Evolutionary conservation across 2,888 invertebrate genomes (phyloP), one percentile per base, ranked within the genome.

Genomic region (Harpalus rubripes): DNA sequence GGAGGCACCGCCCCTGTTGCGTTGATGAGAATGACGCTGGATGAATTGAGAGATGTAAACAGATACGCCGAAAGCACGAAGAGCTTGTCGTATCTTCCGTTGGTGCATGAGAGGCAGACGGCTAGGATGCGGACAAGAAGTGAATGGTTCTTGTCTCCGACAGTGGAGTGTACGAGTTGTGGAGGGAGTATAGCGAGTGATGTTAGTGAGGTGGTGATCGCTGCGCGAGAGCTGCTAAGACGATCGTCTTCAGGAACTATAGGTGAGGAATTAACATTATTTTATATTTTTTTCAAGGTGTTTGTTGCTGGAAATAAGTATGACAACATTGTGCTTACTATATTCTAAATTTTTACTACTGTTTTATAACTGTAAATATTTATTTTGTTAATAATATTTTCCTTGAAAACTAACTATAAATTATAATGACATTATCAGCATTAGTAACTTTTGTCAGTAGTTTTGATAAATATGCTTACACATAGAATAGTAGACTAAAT

Each of bases 121-220:
- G 97, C 97, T 91, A 94, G 99, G 88, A 98, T 99, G 97, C 95
- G 97, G 91, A 98, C 98, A 87, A 95, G 99, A 88, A 98, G 98
- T 86, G 98, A 99, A 93, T 99, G 99, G 99, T 99, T 98, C 93
- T 94, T 97, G 91, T 95, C 95, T 89, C 95, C 95, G 85, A 93
- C 94, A 12, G 92, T 92, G 86, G 91, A 91, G 85, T 91, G 91
- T 87, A 88, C 90, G 22, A 91, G 91, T 87, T 91, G 91, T 85
- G 91, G 91, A 4, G 91, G 91, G 56, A 91, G 91, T 10, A 87
- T 91, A 86, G 90, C 90, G 81, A 89, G 90, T 15, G 91, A 91
- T 86, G 90, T 91, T 32, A 90, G 91, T 10, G 91, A 89, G 59
- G 86, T 91, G 39, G 90, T 91, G 16, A 90, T 89, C 82, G 91